These are phyloP conservation scores for Tethea ocularis DNA, from an alignment of 2,888 invertebrate genomes.

Conservation along the genomic window DNA sequence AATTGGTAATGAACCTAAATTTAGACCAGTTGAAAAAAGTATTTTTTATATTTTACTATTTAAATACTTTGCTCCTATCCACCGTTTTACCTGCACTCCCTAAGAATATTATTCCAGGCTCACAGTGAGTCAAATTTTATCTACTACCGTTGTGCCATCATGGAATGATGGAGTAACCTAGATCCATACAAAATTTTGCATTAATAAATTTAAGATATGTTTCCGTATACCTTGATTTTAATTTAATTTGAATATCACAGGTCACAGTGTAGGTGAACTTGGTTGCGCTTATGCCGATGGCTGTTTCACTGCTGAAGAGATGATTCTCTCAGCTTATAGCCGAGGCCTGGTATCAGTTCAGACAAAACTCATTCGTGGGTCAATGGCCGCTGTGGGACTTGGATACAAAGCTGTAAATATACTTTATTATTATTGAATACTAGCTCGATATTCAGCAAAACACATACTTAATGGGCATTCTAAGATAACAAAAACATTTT, in stretches of 20 bases:
- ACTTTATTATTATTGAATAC: background rate
- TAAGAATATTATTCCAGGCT: too few species aligned
- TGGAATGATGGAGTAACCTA: too few species aligned
- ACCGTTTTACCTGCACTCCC: too few species aligned
- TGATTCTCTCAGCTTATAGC: conserved; percentile 90
- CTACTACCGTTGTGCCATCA: too few species aligned
- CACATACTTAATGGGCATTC: too few species aligned
- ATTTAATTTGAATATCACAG: conserved; percentile 23
- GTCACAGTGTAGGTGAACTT: conserved; percentile 90
- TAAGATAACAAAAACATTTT: too few species aligned
- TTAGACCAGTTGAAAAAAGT: too few species aligned
- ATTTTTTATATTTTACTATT: too few species aligned
- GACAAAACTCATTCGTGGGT: conserved; percentile 85
- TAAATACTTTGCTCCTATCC: too few species aligned
- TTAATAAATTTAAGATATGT: background rate
- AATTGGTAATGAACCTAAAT: conserved; percentile 80
- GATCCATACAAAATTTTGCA: too few species aligned
- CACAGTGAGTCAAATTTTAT: too few species aligned
- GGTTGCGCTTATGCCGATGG: conserved; percentile 84
- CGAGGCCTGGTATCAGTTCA: conserved; percentile 89
- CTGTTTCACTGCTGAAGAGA: conserved; percentile 91
- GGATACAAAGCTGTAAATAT: conserved; percentile 71
- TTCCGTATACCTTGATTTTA: conserved; percentile 16
- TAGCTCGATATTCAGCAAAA: too few species aligned
- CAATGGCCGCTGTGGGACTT: conserved; percentile 94